These are phyloP conservation scores for Agelas oroides DNA, from an alignment of 37 sponge, comb jelly and placozoan species.

Conservation along the genomic window DNA sequence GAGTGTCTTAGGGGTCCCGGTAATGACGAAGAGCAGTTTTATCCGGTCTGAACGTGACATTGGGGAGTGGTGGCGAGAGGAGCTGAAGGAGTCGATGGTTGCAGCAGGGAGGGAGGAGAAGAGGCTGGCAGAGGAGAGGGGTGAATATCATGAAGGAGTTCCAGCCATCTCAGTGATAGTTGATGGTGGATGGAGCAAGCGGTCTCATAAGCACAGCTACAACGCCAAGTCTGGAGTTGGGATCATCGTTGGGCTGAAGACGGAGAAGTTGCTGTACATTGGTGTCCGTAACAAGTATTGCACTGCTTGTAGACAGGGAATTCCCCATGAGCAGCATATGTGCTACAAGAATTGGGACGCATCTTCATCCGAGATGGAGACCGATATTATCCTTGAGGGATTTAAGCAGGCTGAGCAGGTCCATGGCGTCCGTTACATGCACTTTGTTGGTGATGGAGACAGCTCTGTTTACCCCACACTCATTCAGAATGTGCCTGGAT, in stretches of 20 bases:
- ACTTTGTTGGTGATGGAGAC: constrained; percentile 45
- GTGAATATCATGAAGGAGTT: constrained; percentile 14
- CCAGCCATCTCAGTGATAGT: constrained; percentile 38
- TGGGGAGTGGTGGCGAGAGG: constrained; percentile 18
- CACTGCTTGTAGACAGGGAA: constrained; percentile 15
- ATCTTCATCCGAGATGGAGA: constrained; percentile 55
- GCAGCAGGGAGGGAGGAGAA: constrained; percentile 25
- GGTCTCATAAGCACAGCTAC: no score
- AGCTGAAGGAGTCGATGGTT: constrained; percentile 8
- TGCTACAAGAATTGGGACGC: constrained; percentile 42
- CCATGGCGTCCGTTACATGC: constrained; percentile 48
- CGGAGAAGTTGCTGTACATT: constrained; percentile 41
- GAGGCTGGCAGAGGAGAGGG: constrained; percentile 23
- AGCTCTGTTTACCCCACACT: constrained; percentile 47
- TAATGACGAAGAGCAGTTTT: constrained; percentile 46
- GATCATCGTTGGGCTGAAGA: constrained; percentile 47
- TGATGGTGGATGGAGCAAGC: constrained; percentile 50
- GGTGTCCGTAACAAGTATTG: constrained; percentile 61
- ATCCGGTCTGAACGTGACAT: constrained; percentile 34
- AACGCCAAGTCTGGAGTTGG: constrained; percentile 64
- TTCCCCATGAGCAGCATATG: constrained; percentile 2
- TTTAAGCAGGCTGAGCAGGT: constrained; percentile 35
- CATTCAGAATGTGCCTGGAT: constrained; percentile 24
- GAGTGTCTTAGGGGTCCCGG: constrained; percentile 40
- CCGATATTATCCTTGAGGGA: constrained; percentile 60